phyloP scores from a whole-genome alignment of 2,113 vertebrate species.

The Syngnathoides biaculeatus region DNA sequence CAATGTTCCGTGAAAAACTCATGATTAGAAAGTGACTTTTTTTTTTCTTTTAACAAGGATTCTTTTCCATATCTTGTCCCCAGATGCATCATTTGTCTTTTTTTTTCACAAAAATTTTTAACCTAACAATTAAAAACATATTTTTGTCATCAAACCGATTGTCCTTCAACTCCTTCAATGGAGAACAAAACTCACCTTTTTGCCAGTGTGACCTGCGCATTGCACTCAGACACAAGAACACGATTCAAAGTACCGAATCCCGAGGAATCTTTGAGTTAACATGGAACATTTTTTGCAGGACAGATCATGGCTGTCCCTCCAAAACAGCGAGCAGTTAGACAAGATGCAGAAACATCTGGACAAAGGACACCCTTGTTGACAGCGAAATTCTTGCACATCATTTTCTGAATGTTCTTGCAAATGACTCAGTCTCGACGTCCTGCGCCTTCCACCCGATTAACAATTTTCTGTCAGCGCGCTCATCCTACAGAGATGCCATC shows the following conservation, averaged over 20 bases:
- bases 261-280: constrained; percentile 22
- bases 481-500: constrained; percentile 34
- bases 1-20: constrained; percentile 78
- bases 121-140: constrained; percentile 33
- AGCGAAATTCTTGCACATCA: constrained; percentile 63
- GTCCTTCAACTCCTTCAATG: neutral
- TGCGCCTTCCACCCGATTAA: constrained; percentile 58
- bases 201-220: constrained; percentile 6
- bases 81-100: constrained; percentile 25
- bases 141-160: constrained; percentile 7
- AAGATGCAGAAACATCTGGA: constrained; percentile 35
- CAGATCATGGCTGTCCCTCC: constrained; percentile 41
- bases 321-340: constrained; percentile 50
- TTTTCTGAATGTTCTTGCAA: constrained; percentile 69
- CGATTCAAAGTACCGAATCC: constrained; percentile 20
- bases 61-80: constrained; percentile 43
- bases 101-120: constrained; percentile 11
- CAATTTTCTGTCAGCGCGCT: constrained; percentile 47
- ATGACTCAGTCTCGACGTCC: constrained; percentile 66
- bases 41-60: constrained; percentile 25
- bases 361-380: constrained; percentile 61
- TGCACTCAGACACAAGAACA: constrained; percentile 10
- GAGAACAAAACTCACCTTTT: neutral
- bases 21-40: constrained; percentile 77
- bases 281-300: constrained; percentile 34